Conservation (phyloP, 2,888 invertebrate species). For the Cosmia trapezina region DNA sequence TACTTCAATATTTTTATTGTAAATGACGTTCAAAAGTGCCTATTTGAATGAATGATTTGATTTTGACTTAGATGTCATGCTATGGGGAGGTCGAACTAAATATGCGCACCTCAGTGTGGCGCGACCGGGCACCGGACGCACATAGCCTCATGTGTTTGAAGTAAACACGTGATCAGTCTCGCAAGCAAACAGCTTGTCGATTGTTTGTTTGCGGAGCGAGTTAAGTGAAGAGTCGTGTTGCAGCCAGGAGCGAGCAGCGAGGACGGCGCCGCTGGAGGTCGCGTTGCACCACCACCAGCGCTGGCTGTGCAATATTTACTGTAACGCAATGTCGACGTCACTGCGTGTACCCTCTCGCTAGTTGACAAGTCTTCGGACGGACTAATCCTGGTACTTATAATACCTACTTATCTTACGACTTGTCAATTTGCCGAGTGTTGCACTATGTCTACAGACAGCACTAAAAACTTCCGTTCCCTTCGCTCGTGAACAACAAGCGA, state of each 20-base stretch:
- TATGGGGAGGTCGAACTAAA: neutral
- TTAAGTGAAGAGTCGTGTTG: neutral
- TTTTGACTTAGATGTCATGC: too few relatives aligned
- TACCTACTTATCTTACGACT: neutral
- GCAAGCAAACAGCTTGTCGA: neutral
- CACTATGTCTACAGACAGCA: neutral
- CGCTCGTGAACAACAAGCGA: neutral
- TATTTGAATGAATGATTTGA: too few relatives aligned
- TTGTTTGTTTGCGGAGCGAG: slow-evolving; percentile 7
- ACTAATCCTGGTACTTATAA: neutral
- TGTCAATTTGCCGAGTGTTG: neutral
- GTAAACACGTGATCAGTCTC: slow-evolving; percentile 8
- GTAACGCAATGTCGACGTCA: slow-evolving; percentile 25
- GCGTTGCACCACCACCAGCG: slow-evolving; percentile 29
- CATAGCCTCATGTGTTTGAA: slow-evolving; percentile 1
- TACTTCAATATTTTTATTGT: too few relatives aligned
- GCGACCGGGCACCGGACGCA: too few relatives aligned
- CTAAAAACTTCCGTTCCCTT: neutral
- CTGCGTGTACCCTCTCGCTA: neutral
- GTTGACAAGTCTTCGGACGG: slow-evolving; percentile 2
- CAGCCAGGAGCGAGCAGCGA: too few relatives aligned
- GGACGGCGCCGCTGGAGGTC: slow-evolving; percentile 20
- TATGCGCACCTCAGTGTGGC: neutral
- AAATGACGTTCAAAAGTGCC: too few relatives aligned
- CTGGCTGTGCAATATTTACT: slow-evolving; percentile 32